phyloP scores from a whole-genome alignment of 2,797 vertebrate genomes.

The Ammospiza maritima region DNA sequence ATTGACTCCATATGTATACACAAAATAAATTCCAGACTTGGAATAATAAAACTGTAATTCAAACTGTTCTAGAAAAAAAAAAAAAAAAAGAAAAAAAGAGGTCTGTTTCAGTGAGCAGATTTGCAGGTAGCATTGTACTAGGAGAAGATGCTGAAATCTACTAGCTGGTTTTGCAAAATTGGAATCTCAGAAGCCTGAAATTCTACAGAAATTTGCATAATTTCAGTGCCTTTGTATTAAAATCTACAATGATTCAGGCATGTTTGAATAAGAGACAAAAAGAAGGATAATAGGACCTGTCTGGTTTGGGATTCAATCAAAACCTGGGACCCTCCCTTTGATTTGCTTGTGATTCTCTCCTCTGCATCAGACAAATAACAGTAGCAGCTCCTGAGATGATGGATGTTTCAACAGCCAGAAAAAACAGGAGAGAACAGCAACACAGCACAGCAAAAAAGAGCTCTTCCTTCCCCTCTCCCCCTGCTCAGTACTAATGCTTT shows the following conservation, averaged over 20 bases:
- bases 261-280: conserved; percentile 48
- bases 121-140: neutral
- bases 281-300: conserved; percentile 40
- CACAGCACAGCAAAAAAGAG: neutral
- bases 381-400: neutral
- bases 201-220: conserved; percentile 15
- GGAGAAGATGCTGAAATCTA: neutral
- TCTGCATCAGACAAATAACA: conserved; percentile 7
- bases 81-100: too few species aligned
- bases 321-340: neutral
- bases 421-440: neutral
- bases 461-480: neutral
- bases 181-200: neutral
- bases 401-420: neutral
- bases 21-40: neutral
- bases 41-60: neutral
- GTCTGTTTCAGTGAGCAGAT: neutral
- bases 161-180: neutral
- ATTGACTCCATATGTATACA: neutral
- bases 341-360: neutral
- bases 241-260: neutral
- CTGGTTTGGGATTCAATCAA: conserved; percentile 42
- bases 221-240: neutral
- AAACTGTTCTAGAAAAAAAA: neutral
- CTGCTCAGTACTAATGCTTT: neutral